Percentiles rank a stretch among this genome's conserved stretches.
These are phyloP conservation scores for Plectrocnemia conspersa DNA, from an alignment of 1,140 invertebrate genomes.

Conservation along the genomic window DNA sequence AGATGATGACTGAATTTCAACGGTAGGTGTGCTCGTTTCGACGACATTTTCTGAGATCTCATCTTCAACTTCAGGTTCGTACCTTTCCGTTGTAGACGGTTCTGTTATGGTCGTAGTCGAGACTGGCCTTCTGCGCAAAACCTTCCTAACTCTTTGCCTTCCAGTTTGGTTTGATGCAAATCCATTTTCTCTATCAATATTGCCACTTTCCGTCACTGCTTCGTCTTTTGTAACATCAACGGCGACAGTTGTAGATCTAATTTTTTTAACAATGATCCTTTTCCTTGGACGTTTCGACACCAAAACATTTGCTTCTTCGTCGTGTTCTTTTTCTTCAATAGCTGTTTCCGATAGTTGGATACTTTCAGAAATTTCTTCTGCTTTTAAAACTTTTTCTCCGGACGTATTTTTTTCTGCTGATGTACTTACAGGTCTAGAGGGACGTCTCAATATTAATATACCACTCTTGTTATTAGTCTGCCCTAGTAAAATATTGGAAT, in stretches of 20 bases:
- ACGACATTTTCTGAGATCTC: neutral
- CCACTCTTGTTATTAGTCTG: conserved; percentile 32
- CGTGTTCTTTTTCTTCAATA: conserved; percentile 52
- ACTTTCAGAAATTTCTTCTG: conserved; percentile 51
- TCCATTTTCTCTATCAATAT: neutral
- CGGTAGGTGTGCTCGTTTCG: neutral
- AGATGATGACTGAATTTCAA: conserved; percentile 16
- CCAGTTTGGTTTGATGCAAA: conserved; percentile 35
- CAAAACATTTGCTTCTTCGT: conserved; percentile 36
- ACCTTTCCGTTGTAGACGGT: conserved; percentile 23
- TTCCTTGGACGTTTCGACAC: conserved; percentile 36
- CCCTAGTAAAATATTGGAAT: conserved; percentile 31
- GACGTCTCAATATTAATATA: conserved; percentile 30
- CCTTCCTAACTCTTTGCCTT: conserved; percentile 38
- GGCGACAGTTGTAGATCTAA: conserved; percentile 36
- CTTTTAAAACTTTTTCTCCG: conserved; percentile 29
- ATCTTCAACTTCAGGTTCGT: conserved; percentile 13
- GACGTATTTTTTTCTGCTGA: neutral
- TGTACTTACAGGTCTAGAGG: conserved; percentile 8
- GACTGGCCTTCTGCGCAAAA: conserved; percentile 43
- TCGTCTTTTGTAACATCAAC: conserved; percentile 35
- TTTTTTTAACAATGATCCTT: conserved; percentile 39
- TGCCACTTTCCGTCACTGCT: conserved; percentile 11
- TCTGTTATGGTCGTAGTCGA: conserved; percentile 37
- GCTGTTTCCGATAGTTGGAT: conserved; percentile 54